phyloP scores from a whole-genome alignment of 2,888 invertebrate genomes.

The Serrognathus titanus region DNA sequence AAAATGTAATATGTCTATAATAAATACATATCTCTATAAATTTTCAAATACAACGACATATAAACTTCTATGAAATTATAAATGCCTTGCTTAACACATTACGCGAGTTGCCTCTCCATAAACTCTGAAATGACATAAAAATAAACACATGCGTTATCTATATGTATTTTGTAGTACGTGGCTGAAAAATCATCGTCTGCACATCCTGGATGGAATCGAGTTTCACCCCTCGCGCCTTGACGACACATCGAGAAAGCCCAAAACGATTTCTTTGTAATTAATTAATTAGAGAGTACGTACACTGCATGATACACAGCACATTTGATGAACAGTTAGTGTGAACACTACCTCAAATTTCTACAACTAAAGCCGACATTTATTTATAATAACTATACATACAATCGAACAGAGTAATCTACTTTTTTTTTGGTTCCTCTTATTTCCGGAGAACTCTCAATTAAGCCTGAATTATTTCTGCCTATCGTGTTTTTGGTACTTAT shows the following conservation, averaged over 20 bases:
- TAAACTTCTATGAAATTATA: conserved; percentile 23
- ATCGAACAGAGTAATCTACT: background rate
- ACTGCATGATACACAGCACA: conserved; percentile 30
- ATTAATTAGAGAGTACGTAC: conserved; percentile 8
- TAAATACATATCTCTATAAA: conserved; percentile 36
- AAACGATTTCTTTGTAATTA: background rate
- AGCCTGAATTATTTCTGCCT: too few relatives aligned
- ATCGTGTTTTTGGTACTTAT: too few relatives aligned
- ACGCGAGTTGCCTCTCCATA: too few relatives aligned
- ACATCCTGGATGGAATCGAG: background rate
- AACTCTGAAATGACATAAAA: too few relatives aligned
- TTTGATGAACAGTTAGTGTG: conserved; percentile 27
- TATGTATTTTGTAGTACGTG: too few relatives aligned
- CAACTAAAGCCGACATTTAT: conserved; percentile 21
- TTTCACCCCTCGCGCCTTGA: background rate
- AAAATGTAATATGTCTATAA: conserved; percentile 21
- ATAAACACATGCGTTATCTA: too few relatives aligned
- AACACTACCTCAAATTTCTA: conserved; percentile 8
- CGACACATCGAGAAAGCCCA: background rate
- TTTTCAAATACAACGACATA: conserved; percentile 34
- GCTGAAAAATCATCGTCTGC: too few relatives aligned
- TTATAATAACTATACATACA: conserved; percentile 1
- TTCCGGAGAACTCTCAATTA: too few relatives aligned
- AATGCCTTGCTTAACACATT: background rate
- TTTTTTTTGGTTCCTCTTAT: too few relatives aligned